Evolutionary conservation across 2,113 vertebrate genomes (phyloP).

Genomic region (Saguinus imperator): DNA sequence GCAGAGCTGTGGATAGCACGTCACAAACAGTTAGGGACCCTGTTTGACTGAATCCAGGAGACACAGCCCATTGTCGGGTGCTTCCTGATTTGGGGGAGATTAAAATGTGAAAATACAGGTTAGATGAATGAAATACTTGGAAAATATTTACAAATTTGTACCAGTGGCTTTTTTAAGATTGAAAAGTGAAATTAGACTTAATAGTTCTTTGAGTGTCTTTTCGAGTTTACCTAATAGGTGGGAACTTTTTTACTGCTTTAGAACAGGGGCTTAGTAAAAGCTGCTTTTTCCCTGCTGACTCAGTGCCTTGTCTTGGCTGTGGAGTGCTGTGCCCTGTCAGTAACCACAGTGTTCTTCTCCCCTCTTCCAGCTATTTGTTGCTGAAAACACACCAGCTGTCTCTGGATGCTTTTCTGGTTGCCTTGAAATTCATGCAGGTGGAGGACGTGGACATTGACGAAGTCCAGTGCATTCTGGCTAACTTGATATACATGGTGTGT

Average conservation of each 20-base stretch:
- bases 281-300: not conserved
- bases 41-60: fast-evolving
- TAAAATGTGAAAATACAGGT: not conserved
- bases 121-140: not conserved
- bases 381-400: conserved; percentile 95
- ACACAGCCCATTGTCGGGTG: fast-evolving
- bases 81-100: not conserved
- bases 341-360: not conserved
- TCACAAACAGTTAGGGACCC: not conserved
- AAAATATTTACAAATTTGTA: not conserved
- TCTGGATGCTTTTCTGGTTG: conserved; percentile 94
- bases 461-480: conserved; percentile 96
- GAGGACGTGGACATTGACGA: conserved; percentile 96
- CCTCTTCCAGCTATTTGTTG: conserved; percentile 89
- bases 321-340: fast-evolving
- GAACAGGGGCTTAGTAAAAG: not conserved
- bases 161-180: not conserved
- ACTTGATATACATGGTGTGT: conserved; percentile 96
- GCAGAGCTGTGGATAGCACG: too few relatives aligned
- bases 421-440: conserved; percentile 95
- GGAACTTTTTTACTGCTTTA: too few relatives aligned
- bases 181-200: not conserved
- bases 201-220: not conserved
- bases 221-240: not conserved
- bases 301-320: not conserved